Base-by-base conservation (phyloP, 2,888 invertebrate species). In the Mimas tiliae region DNA sequence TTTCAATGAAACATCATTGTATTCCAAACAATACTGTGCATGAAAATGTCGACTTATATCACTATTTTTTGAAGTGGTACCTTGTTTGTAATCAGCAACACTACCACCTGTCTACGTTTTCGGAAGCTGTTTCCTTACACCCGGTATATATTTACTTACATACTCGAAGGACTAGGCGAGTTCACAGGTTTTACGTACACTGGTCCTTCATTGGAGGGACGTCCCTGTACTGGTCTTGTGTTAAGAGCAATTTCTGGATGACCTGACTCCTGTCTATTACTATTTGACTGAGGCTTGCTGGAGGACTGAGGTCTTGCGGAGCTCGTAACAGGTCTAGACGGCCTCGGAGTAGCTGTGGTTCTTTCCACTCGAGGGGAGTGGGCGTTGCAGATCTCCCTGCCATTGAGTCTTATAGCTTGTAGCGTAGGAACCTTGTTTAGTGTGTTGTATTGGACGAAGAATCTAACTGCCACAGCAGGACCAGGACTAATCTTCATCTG, bases 391-490 rank as follows among this genome's bases (percentile, higher is more conserved):
- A 95, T 94, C 64, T 94, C 94, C 69, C 94, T 87, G 0, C 95
- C 95, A 68, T 96, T 95, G 38, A 95, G 81, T 50, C 93, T 70
- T 50, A 96, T 94, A 6, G 86, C 87, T 67, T 81, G 83, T 0
- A 95, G 75, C 67, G 87, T 91, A 0, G 95, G 95, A 0, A 92
- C 82, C 27, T 87, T 87, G 62, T 85, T 88, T 0, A 88, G 76
- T 0, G 90, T 85, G 74, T 94, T 94, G 82, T 94, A 95, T 68
- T 94, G 94, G 0, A 95, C 94, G 82, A 95, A 95, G 82, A 96
- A 95, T 2, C 95, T 85, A 11, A 95, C 90, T 0, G 94, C 83
- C 0, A 94, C 86, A 0, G 95, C 94, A 1, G 94, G 94, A 0
- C 94, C 95, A 0, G 95, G 94, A 66, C 92, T 91, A 38, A 95